Percentiles rank a stretch among this genome's conserved stretches.
Conservation (phyloP, 2,113 vertebrate genomes). For the Hepsetus odoe region DNA sequence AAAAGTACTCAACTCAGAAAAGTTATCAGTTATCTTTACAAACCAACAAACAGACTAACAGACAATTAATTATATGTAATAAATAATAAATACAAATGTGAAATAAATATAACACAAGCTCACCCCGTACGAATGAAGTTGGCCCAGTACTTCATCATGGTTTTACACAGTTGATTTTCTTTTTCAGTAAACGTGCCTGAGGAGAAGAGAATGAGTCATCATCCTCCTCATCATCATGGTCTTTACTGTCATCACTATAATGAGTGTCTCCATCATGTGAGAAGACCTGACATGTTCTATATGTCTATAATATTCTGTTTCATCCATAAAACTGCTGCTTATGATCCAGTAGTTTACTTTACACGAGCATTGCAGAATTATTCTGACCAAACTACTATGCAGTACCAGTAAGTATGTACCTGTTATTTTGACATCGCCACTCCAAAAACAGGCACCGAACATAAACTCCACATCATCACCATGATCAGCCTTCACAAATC, state of each 20-base stretch:
- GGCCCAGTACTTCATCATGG: constrained; percentile 85
- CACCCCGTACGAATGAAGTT: constrained; percentile 83
- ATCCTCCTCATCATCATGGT: background rate
- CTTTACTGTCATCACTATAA: background rate
- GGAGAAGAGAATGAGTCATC: background rate
- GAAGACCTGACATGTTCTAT: background rate
- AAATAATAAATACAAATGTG: too few species aligned
- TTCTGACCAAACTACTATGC: too few species aligned
- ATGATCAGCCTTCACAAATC: constrained; percentile 89
- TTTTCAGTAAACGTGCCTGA: constrained; percentile 74
- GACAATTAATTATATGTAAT: too few species aligned
- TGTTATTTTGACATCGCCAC: constrained; percentile 53
- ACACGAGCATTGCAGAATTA: background rate
- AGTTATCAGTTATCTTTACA: too few species aligned
- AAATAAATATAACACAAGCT: too few species aligned
- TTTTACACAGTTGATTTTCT: constrained; percentile 79
- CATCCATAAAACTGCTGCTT: background rate
- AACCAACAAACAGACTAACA: too few species aligned
- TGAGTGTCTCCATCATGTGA: background rate
- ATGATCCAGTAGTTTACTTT: background rate
- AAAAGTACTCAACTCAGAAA: too few species aligned
- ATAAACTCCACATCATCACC: constrained; percentile 81
- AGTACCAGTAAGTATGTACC: constrained; percentile 55
- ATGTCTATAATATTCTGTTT: background rate
- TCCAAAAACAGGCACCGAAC: constrained; percentile 85